phyloP scores from a whole-genome alignment of 2,888 invertebrate species.

The Vannuccia rotundouncinata region DNA sequence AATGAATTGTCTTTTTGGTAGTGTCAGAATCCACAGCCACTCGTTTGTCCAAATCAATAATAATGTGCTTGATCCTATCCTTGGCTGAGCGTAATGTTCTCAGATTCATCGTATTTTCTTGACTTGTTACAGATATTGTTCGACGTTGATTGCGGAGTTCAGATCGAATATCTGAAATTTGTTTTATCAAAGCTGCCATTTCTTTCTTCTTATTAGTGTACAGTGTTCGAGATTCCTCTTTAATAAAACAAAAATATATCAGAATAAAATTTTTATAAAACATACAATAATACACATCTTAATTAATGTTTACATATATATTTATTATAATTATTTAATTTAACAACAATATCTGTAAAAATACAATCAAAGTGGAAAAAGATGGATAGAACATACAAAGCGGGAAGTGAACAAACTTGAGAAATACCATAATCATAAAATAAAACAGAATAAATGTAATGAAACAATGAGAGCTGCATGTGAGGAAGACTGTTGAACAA shows the following conservation, averaged over 20 bases:
- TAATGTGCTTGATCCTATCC: conserved; percentile 1
- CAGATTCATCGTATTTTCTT: background rate
- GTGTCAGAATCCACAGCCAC: background rate
- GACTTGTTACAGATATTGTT: background rate
- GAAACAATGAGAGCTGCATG: no score
- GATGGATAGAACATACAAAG: background rate
- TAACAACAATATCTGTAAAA: no score
- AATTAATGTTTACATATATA: background rate
- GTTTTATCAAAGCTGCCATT: background rate
- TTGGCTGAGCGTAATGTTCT: background rate
- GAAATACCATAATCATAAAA: background rate
- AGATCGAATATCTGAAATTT: background rate
- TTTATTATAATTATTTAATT: background rate
- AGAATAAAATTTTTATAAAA: background rate
- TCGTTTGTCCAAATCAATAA: conserved; percentile 12
- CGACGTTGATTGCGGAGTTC: conserved; percentile 1
- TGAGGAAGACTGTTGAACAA: no score
- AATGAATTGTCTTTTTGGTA: background rate
- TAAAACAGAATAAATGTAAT: background rate
- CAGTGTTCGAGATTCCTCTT: background rate
- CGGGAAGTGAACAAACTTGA: no score
- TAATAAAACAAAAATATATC: background rate
- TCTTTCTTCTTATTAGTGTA: conserved; percentile 6
- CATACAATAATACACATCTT: background rate
- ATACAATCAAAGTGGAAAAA: no score